Evolutionary conservation across 2,888 invertebrate genomes (phyloP).

Genomic region (Scrobipalpa atriplicella): DNA sequence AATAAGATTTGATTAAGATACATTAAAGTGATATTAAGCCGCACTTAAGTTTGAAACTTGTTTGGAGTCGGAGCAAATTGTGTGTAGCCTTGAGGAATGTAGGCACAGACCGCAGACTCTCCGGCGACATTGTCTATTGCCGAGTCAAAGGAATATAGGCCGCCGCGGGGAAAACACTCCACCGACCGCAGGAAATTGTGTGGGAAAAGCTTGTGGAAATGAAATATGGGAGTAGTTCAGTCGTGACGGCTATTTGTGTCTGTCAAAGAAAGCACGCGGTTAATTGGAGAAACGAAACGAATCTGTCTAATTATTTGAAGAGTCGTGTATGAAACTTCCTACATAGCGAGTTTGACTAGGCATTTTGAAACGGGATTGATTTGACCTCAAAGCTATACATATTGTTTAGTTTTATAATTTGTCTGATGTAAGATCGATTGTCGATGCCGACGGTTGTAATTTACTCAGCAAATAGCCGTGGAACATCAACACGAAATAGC

Average conservation of each 20-base stretch:
- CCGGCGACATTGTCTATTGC: conserved; percentile 49
- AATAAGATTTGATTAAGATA: conserved; percentile 15
- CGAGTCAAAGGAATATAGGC: conserved; percentile 69
- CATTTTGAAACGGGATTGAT: not conserved
- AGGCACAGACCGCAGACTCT: conserved; percentile 49
- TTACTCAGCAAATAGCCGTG: conserved; percentile 18
- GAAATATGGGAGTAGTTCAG: conserved; percentile 25
- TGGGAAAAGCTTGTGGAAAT: conserved; percentile 48
- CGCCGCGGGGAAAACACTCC: conserved; percentile 55
- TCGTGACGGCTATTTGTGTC: conserved; percentile 23
- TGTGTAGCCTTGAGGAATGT: conserved; percentile 39
- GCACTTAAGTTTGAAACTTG: conserved; percentile 14
- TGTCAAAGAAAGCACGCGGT: conserved; percentile 19
- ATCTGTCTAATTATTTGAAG: conserved; percentile 13
- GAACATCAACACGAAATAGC: conserved; percentile 20
- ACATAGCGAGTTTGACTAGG: not conserved
- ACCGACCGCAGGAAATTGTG: conserved; percentile 58
- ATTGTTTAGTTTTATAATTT: conserved; percentile 1
- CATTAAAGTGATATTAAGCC: conserved; percentile 6
- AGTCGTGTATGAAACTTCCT: conserved; percentile 15
- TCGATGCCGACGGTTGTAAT: conserved; percentile 7
- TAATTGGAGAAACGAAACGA: conserved; percentile 24
- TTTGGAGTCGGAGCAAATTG: not conserved
- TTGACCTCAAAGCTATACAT: not conserved
- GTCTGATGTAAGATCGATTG: conserved; percentile 10